Conservation (phyloP, 2,797 vertebrate genomes). For the Acomys russatus region DNA sequence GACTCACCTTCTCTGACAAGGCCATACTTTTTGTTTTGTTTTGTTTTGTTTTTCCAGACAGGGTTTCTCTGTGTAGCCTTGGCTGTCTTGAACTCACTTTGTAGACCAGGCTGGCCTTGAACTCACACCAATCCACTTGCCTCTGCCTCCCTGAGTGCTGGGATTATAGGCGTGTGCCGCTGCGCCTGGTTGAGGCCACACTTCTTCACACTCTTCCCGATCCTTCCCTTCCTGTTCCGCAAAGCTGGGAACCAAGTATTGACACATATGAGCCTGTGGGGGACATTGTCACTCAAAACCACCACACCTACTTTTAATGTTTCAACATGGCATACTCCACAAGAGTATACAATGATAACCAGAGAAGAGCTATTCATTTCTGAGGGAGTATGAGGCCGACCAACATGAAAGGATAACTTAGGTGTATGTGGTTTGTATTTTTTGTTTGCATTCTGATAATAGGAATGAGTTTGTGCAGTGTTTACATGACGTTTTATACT, state of each 20-base stretch:
- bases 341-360: not conserved
- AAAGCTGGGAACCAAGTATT: not conserved
- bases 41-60: no score
- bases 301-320: not conserved
- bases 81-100: no score
- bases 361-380: not conserved
- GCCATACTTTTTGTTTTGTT: no score
- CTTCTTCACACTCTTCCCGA: no score
- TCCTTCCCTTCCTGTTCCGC: not conserved
- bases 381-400: not conserved
- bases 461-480: not conserved
- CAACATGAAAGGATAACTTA: not conserved
- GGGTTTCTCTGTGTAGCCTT: no score
- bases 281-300: not conserved
- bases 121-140: no score
- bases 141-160: no score
- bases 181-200: no score
- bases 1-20: not conserved
- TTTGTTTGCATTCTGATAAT: conserved; percentile 29
- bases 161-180: no score
- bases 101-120: no score
- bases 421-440: not conserved
- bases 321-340: not conserved
- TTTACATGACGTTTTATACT: not conserved
- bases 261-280: not conserved